A percentile compares a stretch with the other conserved stretches of the same genome.
Evolutionary conservation across 2,888 invertebrate species (phyloP).

Genomic region (Andrena bucephala): DNA sequence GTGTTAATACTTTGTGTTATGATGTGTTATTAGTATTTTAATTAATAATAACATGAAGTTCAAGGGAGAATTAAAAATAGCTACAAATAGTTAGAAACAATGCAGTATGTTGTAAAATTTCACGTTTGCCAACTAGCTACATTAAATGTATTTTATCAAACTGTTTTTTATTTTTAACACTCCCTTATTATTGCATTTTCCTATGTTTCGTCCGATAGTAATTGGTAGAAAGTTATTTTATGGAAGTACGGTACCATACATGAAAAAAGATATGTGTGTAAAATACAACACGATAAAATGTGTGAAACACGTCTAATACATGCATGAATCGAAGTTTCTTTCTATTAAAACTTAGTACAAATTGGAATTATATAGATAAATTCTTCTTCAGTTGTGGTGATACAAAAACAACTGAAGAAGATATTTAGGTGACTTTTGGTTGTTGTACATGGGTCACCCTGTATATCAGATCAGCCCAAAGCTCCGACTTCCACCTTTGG

Average conservation of each 20-base stretch:
- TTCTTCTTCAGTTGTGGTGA: no score
- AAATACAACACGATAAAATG: no score
- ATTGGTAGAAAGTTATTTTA: neutral
- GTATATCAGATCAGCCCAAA: slow-evolving; percentile 10
- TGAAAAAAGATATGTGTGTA: no score
- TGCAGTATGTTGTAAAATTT: neutral
- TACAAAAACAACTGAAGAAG: no score
- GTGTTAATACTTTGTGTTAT: neutral
- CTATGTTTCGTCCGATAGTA: neutral
- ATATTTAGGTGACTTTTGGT: no score
- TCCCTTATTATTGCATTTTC: neutral
- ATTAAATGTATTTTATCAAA: neutral
- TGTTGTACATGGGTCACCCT: neutral
- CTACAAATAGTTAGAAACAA: neutral
- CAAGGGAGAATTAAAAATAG: neutral
- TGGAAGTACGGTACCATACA: neutral
- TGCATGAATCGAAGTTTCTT: no score
- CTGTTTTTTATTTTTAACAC: neutral
- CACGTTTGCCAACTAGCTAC: no score
- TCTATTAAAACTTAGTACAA: no score
- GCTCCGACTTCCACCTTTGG: slow-evolving; percentile 5
- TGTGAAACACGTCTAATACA: no score
- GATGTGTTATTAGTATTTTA: neutral
- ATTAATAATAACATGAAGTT: neutral
- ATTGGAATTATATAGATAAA: no score